Base-by-base conservation (phyloP, 1,140 invertebrate genomes). In the Grapholita molesta region DNA sequence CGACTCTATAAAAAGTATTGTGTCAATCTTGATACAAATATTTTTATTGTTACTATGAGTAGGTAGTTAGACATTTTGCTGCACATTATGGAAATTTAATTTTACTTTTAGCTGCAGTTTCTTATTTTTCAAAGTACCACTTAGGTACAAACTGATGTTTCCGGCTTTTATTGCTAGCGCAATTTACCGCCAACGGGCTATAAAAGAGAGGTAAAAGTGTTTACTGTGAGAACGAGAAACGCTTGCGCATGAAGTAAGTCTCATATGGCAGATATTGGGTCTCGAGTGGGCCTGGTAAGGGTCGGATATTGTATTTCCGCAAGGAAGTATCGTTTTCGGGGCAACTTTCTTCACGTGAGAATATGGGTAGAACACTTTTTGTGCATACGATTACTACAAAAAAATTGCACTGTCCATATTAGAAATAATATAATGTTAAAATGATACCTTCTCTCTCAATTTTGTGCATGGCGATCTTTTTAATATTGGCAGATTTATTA, bases 301-400 rank as follows among this genome's bases (percentile, higher is more conserved):
- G 55, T 61, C 55, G 55, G 55, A 61, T 28, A 61, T 61, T 61
- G 55, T 6, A 61, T 61, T 28, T 61, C 55, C 55, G 55, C 55
- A 28, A 61, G 55, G 55, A 61, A 61, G 28, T 48, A 21, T 48
- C 55, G 55, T 28, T 25, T 55, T 55, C 23, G 53, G n/a, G 53
- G 9, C 53, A 55, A 61, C 55, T 61, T 61, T 61, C 55, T 61
- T 61, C 25, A 28, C 55, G 55, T 61, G 55, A 30, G 55, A 61
- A 61, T 32, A 18, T 28, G 1, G n/a, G 24, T 12, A 25, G 11
- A n/a, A 32, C n/a, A 61, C 25, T 30, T 61, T 61, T 61, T 61
- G 24, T 61, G 23, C 24, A 48, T 21, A 0, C n/a, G n/a, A n/a
- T 8, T 48, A 21, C 18, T 48, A 18, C 42, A 48, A 18, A 11